Conservation (phyloP, 2,113 vertebrate species). For the Paracanthobrama guichenoti region DNA sequence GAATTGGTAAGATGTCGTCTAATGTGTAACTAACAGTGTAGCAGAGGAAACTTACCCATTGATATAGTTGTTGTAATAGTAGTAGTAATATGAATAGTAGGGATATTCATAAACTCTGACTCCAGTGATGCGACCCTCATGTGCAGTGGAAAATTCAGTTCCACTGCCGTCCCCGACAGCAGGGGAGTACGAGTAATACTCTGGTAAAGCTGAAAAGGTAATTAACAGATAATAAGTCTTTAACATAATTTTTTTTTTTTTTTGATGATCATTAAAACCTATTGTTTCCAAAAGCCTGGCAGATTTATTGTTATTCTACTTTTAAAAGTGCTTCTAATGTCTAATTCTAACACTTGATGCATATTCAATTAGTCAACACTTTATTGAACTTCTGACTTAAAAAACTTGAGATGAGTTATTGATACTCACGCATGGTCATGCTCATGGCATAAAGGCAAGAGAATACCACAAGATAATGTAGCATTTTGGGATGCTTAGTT, state of each 20-base stretch:
- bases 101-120: not conserved
- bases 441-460: conserved; percentile 18
- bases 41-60: conserved; percentile 20
- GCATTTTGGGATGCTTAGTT: not conserved
- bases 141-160: not conserved
- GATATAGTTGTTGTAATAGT: not conserved
- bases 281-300: not conserved
- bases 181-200: not conserved
- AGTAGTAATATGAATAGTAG: not conserved
- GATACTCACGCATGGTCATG: conserved; percentile 7
- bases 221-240: no score
- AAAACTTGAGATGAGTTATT: not conserved
- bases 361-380: not conserved
- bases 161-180: not conserved
- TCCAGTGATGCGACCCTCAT: conserved; percentile 11
- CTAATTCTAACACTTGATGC: not conserved
- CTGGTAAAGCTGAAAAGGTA: not conserved
- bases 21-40: no score
- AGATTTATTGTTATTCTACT: not conserved
- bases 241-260: no score
- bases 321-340: not conserved
- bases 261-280: not conserved
- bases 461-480: not conserved
- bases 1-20: no score
- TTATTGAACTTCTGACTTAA: no score